These are phyloP conservation scores for Periophthalmodon schlosseri DNA, from an alignment of 2,113 vertebrate genomes.

Conservation along the genomic window DNA sequence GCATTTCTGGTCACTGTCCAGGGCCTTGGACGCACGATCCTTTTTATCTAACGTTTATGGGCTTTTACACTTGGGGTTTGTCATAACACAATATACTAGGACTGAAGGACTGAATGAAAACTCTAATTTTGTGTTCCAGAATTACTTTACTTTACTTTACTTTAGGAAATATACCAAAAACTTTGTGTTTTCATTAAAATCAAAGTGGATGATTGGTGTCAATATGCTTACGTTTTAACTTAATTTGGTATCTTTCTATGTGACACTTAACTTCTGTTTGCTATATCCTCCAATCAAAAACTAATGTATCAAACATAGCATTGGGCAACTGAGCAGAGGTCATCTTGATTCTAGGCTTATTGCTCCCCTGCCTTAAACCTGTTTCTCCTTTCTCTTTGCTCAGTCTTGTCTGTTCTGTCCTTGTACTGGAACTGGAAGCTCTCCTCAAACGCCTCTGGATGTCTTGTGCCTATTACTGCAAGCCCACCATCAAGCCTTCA, in stretches of 20 bases:
- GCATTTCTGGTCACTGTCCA: too few species aligned
- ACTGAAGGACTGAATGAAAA: too few species aligned
- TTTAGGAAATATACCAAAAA: too few species aligned
- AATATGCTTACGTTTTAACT: too few species aligned
- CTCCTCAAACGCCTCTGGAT: conserved; percentile 64
- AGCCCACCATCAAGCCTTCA: conserved; percentile 68
- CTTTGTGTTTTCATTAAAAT: not conserved
- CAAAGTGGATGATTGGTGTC: not conserved
- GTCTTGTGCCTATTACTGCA: conserved; percentile 61
- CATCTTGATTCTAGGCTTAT: conserved; percentile 6
- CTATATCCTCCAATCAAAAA: too few species aligned
- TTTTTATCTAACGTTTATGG: not conserved
- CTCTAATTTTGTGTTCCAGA: too few species aligned
- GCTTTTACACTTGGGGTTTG: not conserved
- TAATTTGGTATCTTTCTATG: too few species aligned
- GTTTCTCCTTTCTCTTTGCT: conserved; percentile 62
- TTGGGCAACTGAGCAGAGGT: conserved; percentile 2
- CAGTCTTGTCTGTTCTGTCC: conserved; percentile 64
- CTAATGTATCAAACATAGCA: conserved; percentile 33
- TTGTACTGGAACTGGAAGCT: conserved; percentile 63
- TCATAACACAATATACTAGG: not conserved
- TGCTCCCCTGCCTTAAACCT: conserved; percentile 28
- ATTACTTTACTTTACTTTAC: too few species aligned
- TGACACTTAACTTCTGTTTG: too few species aligned
- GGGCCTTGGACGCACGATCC: too few species aligned